These are phyloP conservation scores for Macrosiphum euphorbiae DNA, from an alignment of 2,888 invertebrate species.

Conservation along the genomic window DNA sequence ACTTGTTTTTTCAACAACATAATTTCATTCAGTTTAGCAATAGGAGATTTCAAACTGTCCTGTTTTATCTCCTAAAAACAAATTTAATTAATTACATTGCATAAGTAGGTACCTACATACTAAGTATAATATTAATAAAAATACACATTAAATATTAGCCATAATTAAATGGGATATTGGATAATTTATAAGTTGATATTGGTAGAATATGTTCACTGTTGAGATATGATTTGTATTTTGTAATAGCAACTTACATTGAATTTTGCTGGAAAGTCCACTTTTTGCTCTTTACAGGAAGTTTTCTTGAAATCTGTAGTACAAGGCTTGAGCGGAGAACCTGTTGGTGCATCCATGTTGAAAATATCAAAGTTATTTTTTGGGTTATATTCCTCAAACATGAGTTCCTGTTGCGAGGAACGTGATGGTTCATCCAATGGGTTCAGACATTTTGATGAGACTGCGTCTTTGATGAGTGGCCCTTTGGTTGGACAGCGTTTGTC, in stretches of 20 bases:
- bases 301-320: not conserved
- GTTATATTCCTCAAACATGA: not conserved
- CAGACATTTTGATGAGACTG: not conserved
- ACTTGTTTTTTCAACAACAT: not conserved
- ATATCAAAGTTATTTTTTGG: not conserved
- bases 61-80: not conserved
- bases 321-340: not conserved
- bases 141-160: not conserved
- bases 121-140: not conserved
- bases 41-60: not conserved
- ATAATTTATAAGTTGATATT: not conserved
- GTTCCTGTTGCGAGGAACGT: not conserved
- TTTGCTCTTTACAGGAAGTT: not conserved
- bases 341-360: not conserved
- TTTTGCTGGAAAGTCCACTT: not conserved
- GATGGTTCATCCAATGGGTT: not conserved
- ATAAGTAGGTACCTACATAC: no score
- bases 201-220: not conserved
- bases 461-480: no score
- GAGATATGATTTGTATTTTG: not conserved
- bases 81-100: not conserved
- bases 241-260: not conserved
- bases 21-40: slow-evolving; percentile 31
- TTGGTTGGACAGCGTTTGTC: not conserved
- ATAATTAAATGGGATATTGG: not conserved